Conservation (phyloP, 2,113 vertebrate genomes). For the Rostratula benghalensis region DNA sequence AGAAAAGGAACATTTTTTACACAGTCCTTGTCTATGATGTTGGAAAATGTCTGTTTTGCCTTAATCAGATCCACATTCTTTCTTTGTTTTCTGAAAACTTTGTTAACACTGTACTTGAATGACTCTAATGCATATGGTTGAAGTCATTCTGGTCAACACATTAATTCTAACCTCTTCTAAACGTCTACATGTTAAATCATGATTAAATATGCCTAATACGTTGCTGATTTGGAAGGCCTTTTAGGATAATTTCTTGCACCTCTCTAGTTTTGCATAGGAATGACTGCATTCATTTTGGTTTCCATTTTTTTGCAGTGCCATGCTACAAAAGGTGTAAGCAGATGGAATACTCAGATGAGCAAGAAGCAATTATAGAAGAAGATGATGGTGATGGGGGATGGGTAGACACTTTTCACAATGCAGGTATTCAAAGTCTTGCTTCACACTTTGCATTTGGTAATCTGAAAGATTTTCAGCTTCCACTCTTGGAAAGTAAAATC, state of each 20-base stretch:
- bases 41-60: neutral
- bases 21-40: neutral
- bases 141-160: neutral
- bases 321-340: slow-evolving; percentile 99
- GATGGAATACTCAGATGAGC: slow-evolving; percentile 98
- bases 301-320: slow-evolving; percentile 79
- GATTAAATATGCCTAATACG: neutral
- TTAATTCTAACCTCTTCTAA: neutral
- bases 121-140: neutral
- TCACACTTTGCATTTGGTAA: neutral
- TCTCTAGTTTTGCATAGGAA: neutral
- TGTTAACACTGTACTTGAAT: neutral
- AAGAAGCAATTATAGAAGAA: slow-evolving; percentile 98
- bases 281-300: neutral
- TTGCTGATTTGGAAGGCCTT: neutral
- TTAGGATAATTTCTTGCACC: neutral
- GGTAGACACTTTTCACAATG: slow-evolving; percentile 97
- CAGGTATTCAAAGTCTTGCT: slow-evolving; percentile 75
- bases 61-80: neutral
- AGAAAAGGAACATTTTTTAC: neutral
- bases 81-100: neutral
- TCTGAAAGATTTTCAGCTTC: neutral
- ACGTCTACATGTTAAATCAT: neutral
- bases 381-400: slow-evolving; percentile 98
- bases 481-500: neutral